Base-by-base conservation (phyloP, 2,797 vertebrate species). In the Pseudotriccus pelzelni region DNA sequence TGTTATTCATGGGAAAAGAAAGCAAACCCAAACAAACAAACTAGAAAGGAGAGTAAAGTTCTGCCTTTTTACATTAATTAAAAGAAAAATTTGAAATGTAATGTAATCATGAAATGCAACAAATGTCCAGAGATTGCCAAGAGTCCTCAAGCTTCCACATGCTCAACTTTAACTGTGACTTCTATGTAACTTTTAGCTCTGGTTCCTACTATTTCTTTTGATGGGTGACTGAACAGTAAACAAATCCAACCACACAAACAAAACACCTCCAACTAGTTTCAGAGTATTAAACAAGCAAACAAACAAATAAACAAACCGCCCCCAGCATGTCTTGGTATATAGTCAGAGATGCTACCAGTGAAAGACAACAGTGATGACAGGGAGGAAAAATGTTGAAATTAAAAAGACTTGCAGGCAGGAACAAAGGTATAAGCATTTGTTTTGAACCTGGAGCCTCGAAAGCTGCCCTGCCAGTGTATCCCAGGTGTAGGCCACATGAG, bases 401-500 rank as follows among this genome's bases (percentile, higher is more conserved):
- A 32, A 69, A 66, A 88, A 59, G 76, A 14, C 41, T 90, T 43
- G 17, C 19, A 84, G 79, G 73, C 89, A 86, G 69, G 44, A 93
- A 70, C 82, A 88, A 93, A 96, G 87, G 76, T 81, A 73, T 58
- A 16, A 92, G 41, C 27, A 10, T 78, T 86, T 90, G 14, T 94
- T 96, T 96, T 95, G 92, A 96, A 94, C 68, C 59, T 92, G 49
- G 75, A 95, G 39, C 41, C 59, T 89, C 53, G 27, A 36, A 43
- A 55, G 32, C 49, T 2, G 1, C 17, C 20, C 72, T 85, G 80
- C 58, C 72, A 88, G 89, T 8, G 3, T 70, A 68, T 83, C 55
- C 74, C 94, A 96, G 94, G 92, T 96, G 95, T 89, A 76, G 55
- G 55, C 91, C 92, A 89, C 69, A 49, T 91, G 92, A 88, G 41